Percentiles rank a stretch among this genome's conserved stretches.
Evolutionary conservation across 2,113 vertebrate genomes (phyloP).

Genomic region (Mastomys natalensis): DNA sequence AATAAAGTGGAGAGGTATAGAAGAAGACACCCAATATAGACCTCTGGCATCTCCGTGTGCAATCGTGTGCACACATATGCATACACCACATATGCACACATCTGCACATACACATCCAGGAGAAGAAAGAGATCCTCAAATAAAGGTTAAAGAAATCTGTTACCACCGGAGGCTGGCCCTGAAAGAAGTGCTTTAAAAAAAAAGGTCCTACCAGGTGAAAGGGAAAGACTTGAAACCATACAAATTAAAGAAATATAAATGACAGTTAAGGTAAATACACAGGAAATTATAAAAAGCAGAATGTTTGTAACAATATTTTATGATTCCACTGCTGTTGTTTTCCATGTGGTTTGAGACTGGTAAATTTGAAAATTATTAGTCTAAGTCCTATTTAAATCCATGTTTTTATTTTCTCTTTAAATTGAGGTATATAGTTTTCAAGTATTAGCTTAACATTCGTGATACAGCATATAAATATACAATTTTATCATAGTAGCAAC

Average conservation of each 20-base stretch:
- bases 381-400: background rate
- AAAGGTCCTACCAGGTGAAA: background rate
- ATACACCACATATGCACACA: background rate
- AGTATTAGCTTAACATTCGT: background rate
- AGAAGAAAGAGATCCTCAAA: background rate
- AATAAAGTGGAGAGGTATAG: background rate
- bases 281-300: background rate
- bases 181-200: background rate
- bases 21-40: too few species aligned
- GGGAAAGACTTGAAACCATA: background rate
- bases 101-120: background rate
- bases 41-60: background rate
- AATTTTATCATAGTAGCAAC: slow-evolving; percentile 5
- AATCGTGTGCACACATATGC: background rate
- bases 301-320: background rate
- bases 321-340: background rate
- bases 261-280: background rate
- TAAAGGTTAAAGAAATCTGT: background rate
- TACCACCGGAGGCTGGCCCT: background rate
- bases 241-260: background rate
- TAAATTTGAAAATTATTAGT: background rate
- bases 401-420: background rate
- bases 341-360: background rate
- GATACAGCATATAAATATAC: background rate
- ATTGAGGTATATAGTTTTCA: background rate